Base-by-base conservation (phyloP, 2,888 invertebrate genomes). In the Nephrocerus scutellatus region DNA sequence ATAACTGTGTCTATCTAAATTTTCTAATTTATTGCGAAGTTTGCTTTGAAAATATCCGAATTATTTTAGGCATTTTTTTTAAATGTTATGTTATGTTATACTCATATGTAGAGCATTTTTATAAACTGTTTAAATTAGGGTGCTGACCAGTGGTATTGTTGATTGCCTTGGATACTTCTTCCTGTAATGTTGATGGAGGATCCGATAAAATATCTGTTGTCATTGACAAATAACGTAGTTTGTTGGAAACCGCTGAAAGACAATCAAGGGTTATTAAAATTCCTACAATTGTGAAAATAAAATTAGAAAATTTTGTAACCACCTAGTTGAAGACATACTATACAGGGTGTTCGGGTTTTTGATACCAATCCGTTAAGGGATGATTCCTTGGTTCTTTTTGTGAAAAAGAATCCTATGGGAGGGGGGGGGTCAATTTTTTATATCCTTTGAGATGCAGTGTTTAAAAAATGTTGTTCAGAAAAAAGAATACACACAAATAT, bases 131-230 rank as follows among this genome's bases (percentile, higher is more conserved):
- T 41, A 66, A 52, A 50, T 66, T 66, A 22, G 66, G 66, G 58
- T 66, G 66, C 39, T 66, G 60, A 4, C 63, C 60, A 50, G 48
- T 56, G 41, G 51, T 54, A 55, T 62, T 62, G 41, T 62, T 60
- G 47, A 84, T 82, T 15, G 90, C 86, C 57, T 81, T 78, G 37
- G 82, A 75, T 14, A 90, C 91, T 74, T 96, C 93, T 43, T 92
- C 89, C 8, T 90, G 87, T 56, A 96, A 74, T 40, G 82, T 80
- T 61, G 82, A 82, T 22, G 68, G 69, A 9, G 95, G 95, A 62
- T 87, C 84, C 29, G 89, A 82, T 55, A 96, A 74, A 57, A 96
- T 90, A 59, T 92, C 92, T 31, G 96, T 96, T 47, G 83, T 83
- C 54, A 89, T 93, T 67, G 91, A 89, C 55, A 96, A 74, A 63